phyloP scores from a whole-genome alignment of 2,888 invertebrate genomes.

The Gonocerus acuteangulatus region DNA sequence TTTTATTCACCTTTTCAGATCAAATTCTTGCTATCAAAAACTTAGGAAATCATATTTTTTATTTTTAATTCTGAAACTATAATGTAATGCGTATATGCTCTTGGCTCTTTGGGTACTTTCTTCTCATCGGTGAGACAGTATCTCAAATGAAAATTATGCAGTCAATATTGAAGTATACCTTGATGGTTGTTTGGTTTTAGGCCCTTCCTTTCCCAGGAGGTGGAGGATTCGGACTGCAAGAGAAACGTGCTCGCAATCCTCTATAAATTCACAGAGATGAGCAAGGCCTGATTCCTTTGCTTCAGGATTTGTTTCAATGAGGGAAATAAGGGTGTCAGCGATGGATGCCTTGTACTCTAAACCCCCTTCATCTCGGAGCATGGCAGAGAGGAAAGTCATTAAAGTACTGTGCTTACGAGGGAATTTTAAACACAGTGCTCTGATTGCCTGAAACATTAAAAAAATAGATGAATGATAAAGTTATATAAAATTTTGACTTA shows the following conservation, averaged over 20 bases:
- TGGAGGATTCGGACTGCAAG: constrained; percentile 93
- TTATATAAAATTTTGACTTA: background rate
- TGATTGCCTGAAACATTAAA: constrained; percentile 42
- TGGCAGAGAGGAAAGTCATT: constrained; percentile 93
- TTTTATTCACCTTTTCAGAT: too few relatives aligned
- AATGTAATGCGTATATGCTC: too few relatives aligned
- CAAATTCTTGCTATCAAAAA: too few relatives aligned
- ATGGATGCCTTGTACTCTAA: constrained; percentile 97
- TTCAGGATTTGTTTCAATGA: constrained; percentile 95
- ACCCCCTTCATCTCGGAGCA: constrained; percentile 94
- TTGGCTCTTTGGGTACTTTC: too few relatives aligned
- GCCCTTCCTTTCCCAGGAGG: constrained; percentile 92
- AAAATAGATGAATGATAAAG: background rate
- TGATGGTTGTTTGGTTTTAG: constrained; percentile 87
- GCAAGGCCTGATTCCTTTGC: constrained; percentile 94
- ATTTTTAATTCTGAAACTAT: too few relatives aligned
- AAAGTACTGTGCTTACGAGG: constrained; percentile 93
- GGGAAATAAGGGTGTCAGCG: constrained; percentile 93
- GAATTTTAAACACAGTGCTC: constrained; percentile 87
- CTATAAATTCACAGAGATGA: constrained; percentile 98
- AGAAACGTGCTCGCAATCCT: constrained; percentile 97
- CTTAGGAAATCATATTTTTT: too few relatives aligned
- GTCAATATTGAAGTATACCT: too few relatives aligned
- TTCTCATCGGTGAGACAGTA: too few relatives aligned
- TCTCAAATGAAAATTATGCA: too few relatives aligned